Evolutionary conservation across 2,888 invertebrate genomes (phyloP).

Genomic region (Hirtodrosophila cameraria): DNA sequence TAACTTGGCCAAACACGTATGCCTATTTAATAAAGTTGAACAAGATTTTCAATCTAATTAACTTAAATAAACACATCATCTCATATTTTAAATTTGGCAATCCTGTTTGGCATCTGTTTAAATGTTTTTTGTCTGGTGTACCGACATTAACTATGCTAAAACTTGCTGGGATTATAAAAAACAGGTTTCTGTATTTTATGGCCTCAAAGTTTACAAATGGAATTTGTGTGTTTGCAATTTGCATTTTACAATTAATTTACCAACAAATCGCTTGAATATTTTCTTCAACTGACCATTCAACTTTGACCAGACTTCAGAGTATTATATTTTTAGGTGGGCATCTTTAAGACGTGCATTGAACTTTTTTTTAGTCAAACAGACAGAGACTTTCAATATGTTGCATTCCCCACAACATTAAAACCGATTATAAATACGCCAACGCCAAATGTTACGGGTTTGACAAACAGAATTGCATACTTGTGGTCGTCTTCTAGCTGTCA

Average conservation of each 20-base stretch:
- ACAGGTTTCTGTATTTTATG: conserved; percentile 17
- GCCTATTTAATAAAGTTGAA: no score
- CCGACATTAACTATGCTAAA: conserved; percentile 2
- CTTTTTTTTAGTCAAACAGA: background rate
- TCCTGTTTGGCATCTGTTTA: conserved; percentile 17
- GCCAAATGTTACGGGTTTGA: background rate
- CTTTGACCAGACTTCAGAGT: conserved; percentile 5
- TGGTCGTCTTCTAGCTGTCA: background rate
- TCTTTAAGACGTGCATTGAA: no score
- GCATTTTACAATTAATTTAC: conserved; percentile 25
- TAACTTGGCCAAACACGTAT: no score
- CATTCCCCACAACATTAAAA: background rate
- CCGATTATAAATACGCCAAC: conserved; percentile 7
- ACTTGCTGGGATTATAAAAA: background rate
- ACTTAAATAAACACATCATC: conserved; percentile 15
- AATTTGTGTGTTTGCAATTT: conserved; percentile 10
- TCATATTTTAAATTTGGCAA: background rate
- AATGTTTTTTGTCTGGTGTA: conserved; percentile 25
- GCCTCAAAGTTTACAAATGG: conserved; percentile 11
- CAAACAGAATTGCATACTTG: background rate
- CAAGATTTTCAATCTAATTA: no score
- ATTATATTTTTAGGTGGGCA: no score
- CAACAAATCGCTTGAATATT: background rate
- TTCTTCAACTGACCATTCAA: conserved; percentile 11
- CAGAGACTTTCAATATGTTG: background rate